These are phyloP conservation scores for Sciurus vulgaris DNA, from an alignment of 2,797 vertebrate species.

Conservation along the genomic window DNA sequence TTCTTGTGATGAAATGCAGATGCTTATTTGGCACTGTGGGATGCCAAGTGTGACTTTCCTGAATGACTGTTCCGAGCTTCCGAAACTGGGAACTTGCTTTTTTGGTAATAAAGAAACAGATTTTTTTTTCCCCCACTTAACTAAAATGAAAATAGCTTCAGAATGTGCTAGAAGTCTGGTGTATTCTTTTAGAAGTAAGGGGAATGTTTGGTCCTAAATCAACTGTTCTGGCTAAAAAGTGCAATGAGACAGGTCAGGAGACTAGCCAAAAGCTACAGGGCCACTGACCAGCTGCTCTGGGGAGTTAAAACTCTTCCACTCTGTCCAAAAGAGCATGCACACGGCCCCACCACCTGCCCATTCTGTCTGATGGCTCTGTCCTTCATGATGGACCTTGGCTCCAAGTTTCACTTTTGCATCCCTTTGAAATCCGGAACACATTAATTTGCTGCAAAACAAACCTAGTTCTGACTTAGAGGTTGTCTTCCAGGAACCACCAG, in stretches of 20 bases:
- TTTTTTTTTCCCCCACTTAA: neutral
- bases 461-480: conserved; percentile 71
- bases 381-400: conserved; percentile 11
- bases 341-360: no score
- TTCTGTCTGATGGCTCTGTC: neutral
- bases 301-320: neutral
- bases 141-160: conserved; percentile 62
- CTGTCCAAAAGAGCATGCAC: neutral
- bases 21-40: accelerated
- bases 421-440: conserved; percentile 66
- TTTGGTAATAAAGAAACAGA: conserved; percentile 55
- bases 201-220: conserved; percentile 23
- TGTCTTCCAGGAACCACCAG: conserved; percentile 75
- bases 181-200: neutral
- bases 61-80: neutral
- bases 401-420: conserved; percentile 50
- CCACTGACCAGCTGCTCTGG: no score
- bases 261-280: neutral
- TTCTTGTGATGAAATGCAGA: neutral
- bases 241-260: neutral
- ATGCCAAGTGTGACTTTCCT: accelerated
- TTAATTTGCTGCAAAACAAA: conserved; percentile 79
- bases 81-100: conserved; percentile 39
- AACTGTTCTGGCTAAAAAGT: neutral
- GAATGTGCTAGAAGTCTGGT: conserved; percentile 13